Evolutionary conservation across 1,140 invertebrate genomes (phyloP), one percentile per base, ranked within the genome.

Genomic region (Brachionus manjavacas): DNA sequence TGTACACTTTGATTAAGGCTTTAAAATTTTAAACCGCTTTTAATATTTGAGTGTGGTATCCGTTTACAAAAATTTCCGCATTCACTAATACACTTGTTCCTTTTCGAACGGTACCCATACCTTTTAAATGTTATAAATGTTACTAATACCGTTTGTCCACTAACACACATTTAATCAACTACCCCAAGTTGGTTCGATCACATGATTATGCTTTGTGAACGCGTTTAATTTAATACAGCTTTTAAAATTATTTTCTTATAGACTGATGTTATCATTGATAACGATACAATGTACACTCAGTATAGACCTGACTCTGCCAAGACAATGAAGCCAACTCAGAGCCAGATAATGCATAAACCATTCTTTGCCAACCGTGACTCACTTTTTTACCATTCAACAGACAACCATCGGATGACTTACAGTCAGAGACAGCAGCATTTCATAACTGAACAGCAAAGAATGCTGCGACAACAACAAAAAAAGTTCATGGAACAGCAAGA

Each of bases 371-470:
- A 68, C 35, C 49, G 79, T 64, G 79, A 81, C 9, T 81, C 79
- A 31, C 35, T 60, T 28, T 81, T 81, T 43, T 81, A 81, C 60
- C 79, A 81, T 64, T 81, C 79, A 60, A 81, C 49, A 20, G 79
- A 81, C 25, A 81, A 68, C 64, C 79, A 81, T 43, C 49, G 79
- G n/a, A 41, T 64, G 79, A 68, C 79, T 43, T 68, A 81, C 20
- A 81, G 79, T 46, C 52, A 60, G 25, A 25, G 79, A 3, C 79
- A 60, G 20, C 79, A 60, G 25, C 49, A 60, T 8, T 81, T 64
- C 28, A 81, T 81, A 9, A 11, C 43, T 11, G 64, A 81, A 23
- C 52, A 81, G 43, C 64, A 81, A 60, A 60, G n/a, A 64, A 20
- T 81, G 12, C 52, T 81, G 16, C 20, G 79, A 12, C 35, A 81